Percentiles rank a stretch among this genome's conserved stretches.
Evolutionary conservation across 2,888 invertebrate species (phyloP).

Genomic region (Aphodius sticticus): DNA sequence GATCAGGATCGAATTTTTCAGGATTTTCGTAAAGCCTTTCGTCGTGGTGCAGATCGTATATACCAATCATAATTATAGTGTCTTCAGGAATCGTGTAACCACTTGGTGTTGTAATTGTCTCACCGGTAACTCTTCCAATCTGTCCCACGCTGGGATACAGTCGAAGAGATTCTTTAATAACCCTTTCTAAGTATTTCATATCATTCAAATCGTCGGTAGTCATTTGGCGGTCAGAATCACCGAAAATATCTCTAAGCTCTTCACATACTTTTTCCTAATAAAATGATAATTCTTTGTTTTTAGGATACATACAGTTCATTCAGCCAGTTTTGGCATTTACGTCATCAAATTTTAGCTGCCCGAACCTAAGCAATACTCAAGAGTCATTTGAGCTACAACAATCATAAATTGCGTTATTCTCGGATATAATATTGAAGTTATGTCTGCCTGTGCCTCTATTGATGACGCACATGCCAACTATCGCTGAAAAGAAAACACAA

Average conservation of each 20-base stretch:
- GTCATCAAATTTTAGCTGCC: too few relatives aligned
- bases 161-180: conserved; percentile 71
- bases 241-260: conserved; percentile 6
- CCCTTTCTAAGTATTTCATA: conserved; percentile 71
- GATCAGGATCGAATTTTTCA: conserved; percentile 72
- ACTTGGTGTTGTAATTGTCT: conserved; percentile 45
- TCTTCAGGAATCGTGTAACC: conserved; percentile 62
- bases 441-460: too few relatives aligned
- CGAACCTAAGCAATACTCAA: too few relatives aligned
- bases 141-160: conserved; percentile 73
- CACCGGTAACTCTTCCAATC: conserved; percentile 62
- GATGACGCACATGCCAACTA: too few relatives aligned
- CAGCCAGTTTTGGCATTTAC: too few relatives aligned
- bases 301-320: not conserved
- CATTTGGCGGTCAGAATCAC: not conserved
- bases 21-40: conserved; percentile 72
- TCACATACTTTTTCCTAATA: conserved; percentile 10
- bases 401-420: too few relatives aligned
- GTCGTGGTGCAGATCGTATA: conserved; percentile 72
- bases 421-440: too few relatives aligned
- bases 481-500: too few relatives aligned
- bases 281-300: not conserved
- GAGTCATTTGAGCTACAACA: too few relatives aligned
- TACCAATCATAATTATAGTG: conserved; percentile 63
- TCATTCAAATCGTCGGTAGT: conserved; percentile 58